Conservation (phyloP, 2,113 vertebrate species). For the Thalassarche chlororhynchos region DNA sequence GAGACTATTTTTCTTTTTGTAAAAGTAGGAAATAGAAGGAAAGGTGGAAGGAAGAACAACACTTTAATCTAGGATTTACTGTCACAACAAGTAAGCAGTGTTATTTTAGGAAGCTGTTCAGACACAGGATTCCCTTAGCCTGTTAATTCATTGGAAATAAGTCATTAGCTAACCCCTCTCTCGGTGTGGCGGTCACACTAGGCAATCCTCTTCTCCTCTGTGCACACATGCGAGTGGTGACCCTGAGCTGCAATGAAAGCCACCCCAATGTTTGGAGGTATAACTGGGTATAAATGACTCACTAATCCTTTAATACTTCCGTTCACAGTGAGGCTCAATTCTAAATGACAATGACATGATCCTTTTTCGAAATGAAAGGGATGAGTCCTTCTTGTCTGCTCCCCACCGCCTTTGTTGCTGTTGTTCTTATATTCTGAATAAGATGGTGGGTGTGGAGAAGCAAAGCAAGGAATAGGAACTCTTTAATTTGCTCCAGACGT, state of each 20-base stretch:
- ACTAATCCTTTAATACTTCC: conserved; percentile 65
- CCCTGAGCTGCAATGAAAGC: conserved; percentile 9
- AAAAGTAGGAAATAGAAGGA: neutral
- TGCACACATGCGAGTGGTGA: neutral
- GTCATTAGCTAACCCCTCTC: neutral
- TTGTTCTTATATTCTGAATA: neutral
- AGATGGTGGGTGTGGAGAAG: neutral
- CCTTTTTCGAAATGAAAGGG: neutral
- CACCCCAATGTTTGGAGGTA: neutral
- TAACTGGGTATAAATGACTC: conserved; percentile 43
- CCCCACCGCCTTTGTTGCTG: neutral
- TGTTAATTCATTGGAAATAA: conserved; percentile 11
- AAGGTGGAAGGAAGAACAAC: neutral
- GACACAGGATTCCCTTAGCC: neutral
- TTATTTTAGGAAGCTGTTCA: conserved; percentile 32
- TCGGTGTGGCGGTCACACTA: neutral
- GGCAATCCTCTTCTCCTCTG: neutral
- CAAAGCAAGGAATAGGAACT: neutral
- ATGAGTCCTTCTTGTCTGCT: neutral
- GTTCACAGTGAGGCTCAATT: neutral
- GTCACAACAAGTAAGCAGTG: neutral
- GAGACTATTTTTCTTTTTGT: neutral
- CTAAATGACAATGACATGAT: conserved; percentile 60
- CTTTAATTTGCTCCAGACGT: neutral
- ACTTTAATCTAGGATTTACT: neutral